These are phyloP conservation scores for Pterocles orientalis DNA, from an alignment of 2,113 vertebrate species.

Conservation along the genomic window DNA sequence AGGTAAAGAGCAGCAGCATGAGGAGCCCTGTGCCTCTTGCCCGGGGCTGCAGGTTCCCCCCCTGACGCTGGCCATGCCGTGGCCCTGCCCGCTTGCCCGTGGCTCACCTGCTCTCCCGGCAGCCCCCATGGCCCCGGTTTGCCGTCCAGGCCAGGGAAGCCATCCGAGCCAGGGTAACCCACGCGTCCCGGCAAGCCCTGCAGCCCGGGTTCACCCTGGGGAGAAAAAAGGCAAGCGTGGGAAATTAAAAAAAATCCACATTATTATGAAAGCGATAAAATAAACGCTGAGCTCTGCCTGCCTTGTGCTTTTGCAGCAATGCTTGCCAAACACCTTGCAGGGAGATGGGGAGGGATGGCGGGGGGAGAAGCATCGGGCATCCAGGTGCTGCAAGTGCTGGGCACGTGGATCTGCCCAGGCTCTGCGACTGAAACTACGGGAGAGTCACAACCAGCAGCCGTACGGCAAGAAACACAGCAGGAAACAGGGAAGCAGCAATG, in stretches of 20 bases:
- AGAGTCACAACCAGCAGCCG: rapidly evolving
- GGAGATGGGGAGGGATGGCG: neutral
- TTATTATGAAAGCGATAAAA: rapidly evolving
- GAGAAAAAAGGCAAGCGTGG: neutral
- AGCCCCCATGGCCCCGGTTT: slow-evolving; percentile 75
- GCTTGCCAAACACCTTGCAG: neutral
- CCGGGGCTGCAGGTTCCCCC: neutral
- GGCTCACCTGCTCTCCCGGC: slow-evolving; percentile 79
- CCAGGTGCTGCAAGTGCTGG: neutral
- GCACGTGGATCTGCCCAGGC: rapidly evolving
- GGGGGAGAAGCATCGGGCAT: too few species aligned
- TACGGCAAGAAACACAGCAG: rapidly evolving
- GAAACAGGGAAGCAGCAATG: neutral
- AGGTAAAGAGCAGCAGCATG: neutral
- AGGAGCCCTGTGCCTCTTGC: neutral
- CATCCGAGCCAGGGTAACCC: slow-evolving; percentile 79
- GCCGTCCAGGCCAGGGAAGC: slow-evolving; percentile 79
- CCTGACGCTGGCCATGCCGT: rapidly evolving
- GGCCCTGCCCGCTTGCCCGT: rapidly evolving
- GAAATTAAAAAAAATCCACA: neutral
- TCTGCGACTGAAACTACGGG: rapidly evolving
- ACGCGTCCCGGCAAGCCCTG: slow-evolving; percentile 75
- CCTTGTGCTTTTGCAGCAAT: neutral
- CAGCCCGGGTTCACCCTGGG: slow-evolving; percentile 79
- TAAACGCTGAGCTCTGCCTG: neutral